These are phyloP conservation scores for Watsonalla cultraria DNA, from an alignment of 2,888 invertebrate species.

Conservation along the genomic window DNA sequence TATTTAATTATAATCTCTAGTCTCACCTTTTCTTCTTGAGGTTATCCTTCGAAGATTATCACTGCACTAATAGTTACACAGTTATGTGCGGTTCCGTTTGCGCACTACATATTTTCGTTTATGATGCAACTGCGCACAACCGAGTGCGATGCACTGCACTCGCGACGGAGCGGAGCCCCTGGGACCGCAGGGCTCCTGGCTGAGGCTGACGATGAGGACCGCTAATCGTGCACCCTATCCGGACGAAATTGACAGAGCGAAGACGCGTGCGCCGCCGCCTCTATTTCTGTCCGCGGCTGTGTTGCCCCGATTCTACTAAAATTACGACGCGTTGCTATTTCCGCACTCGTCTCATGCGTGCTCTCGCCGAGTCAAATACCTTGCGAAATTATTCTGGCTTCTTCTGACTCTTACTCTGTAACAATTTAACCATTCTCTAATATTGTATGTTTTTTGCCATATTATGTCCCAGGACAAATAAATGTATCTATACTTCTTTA, in stretches of 20 bases:
- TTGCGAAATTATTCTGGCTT: conserved; percentile 38
- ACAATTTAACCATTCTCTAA: not conserved
- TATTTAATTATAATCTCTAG: conserved; percentile 6
- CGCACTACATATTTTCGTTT: conserved; percentile 28
- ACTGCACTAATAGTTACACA: conserved; percentile 7
- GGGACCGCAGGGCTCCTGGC: conserved; percentile 5
- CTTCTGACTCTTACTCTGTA: not conserved
- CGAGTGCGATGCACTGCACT: conserved; percentile 36
- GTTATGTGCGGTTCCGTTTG: conserved; percentile 11
- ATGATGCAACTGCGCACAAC: conserved; percentile 49
- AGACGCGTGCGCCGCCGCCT: conserved; percentile 64
- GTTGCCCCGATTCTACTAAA: conserved; percentile 79
- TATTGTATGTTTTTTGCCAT: not conserved
- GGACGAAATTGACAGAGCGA: conserved; percentile 72
- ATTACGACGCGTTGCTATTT: conserved; percentile 75
- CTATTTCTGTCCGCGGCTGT: conserved; percentile 75
- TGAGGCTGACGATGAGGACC: conserved; percentile 9
- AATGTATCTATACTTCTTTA: too few relatives aligned
- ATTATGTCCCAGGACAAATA: too few relatives aligned
- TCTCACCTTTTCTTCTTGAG: conserved; percentile 8
- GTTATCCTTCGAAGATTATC: not conserved
- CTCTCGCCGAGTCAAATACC: conserved; percentile 53
- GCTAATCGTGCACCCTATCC: conserved; percentile 71
- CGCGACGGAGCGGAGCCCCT: conserved; percentile 25
- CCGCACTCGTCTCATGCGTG: conserved; percentile 68